These are phyloP conservation scores for Strix aluco DNA, from an alignment of 2,113 vertebrate species.

Conservation along the genomic window DNA sequence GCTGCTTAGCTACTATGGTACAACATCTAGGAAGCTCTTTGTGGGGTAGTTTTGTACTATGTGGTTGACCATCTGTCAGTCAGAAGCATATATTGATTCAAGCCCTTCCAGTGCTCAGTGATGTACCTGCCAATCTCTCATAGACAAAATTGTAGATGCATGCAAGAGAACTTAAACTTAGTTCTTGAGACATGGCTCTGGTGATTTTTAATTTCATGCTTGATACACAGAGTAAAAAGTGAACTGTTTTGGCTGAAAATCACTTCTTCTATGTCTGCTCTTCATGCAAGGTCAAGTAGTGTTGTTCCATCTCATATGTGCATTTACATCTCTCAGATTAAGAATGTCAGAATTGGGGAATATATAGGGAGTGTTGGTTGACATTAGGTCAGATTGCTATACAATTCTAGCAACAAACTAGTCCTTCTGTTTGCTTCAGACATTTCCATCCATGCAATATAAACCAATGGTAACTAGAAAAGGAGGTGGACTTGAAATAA, in stretches of 20 bases:
- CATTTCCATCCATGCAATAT: background rate
- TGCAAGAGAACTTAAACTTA: constrained; percentile 26
- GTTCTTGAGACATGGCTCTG: constrained; percentile 15
- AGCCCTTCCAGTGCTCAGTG: background rate
- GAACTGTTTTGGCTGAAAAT: constrained; percentile 24
- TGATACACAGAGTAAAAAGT: background rate
- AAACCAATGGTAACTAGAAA: background rate
- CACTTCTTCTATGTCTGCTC: background rate
- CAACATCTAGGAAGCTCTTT: background rate
- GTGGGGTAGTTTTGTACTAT: background rate
- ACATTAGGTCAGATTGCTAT: background rate
- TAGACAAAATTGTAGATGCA: background rate
- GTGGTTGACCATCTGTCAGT: background rate
- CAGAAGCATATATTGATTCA: background rate
- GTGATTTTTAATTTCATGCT: constrained; percentile 64
- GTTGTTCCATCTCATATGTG: background rate
- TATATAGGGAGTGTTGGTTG: background rate
- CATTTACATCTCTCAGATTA: background rate
- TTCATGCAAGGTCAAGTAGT: background rate
- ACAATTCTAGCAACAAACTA: background rate
- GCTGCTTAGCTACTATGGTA: background rate
- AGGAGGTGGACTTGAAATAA: background rate
- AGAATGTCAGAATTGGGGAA: background rate
- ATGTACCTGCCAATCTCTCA: background rate
- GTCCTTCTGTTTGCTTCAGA: background rate